Base-by-base conservation (phyloP, 2,888 invertebrate genomes). In the Acleris sparsana region DNA sequence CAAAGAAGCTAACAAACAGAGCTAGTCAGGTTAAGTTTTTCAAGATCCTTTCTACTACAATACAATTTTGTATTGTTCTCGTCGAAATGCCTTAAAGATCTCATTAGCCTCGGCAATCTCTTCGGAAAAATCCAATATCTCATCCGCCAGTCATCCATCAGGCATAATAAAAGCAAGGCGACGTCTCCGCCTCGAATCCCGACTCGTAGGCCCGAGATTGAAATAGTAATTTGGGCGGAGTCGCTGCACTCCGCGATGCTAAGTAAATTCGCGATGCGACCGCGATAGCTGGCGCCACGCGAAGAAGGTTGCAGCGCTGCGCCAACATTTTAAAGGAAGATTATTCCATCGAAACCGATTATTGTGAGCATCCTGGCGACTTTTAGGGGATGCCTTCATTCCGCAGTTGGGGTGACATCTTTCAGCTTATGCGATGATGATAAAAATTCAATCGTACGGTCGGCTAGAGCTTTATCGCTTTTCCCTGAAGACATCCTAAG, bases 211-310 rank as follows among this genome's bases (percentile, higher is more conserved):
- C 44, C 67, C 39, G 81, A 65, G 80, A 86, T 85, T 86, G 86
- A 83, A 87, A 88, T 87, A 85, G 85, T 87, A 86, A 89, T 88
- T 87, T 85, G 82, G 85, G 83, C 79, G 84, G 80, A 78, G 72
- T 69, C 72, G 71, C 68, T 75, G 84, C 81, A 83, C 80, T 82
- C 73, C 76, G 77, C 80, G 76, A 78, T 70, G 81, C 79, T 85
- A 84, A 86, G 83, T 81, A 80, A 83, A 86, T 84, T 78, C 82
- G 33, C 63, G 70, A 71, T 73, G 69, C 71, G 72, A 67, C 53
- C 71, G 70, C 75, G 71, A 69, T 69, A 63, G 61, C 67, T 67
- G 70, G 62, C 17, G 61, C 63, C 64, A 67, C 72, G 63, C 69
- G 68, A 66, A 55, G 67, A 67, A 53, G 56, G 69, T 62, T 70